Evolutionary conservation across 35 echinoderm and acorn worm species (phyloP).

Genomic region (Ophiothrix spiculata): DNA sequence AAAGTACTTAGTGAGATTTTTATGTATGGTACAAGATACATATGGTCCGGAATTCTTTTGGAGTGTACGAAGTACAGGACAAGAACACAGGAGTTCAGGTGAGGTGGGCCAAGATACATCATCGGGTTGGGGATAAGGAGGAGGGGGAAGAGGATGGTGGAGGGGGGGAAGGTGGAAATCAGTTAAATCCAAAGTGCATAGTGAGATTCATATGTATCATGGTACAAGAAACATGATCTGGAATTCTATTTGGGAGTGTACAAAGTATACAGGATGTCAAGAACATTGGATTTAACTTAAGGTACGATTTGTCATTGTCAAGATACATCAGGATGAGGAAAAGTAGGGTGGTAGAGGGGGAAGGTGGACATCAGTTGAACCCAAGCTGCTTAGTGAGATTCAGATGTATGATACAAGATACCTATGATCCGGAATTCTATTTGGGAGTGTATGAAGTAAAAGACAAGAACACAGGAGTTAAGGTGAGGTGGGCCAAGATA

Average conservation of each 20-base stretch:
- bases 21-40: slow-evolving; percentile 98
- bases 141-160: too few relatives aligned
- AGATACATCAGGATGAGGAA: too few relatives aligned
- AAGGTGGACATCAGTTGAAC: slow-evolving; percentile 78
- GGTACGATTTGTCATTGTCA: too few relatives aligned
- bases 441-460: slow-evolving; percentile 79
- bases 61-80: slow-evolving; percentile 82
- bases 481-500: too few relatives aligned
- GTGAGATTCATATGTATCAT: slow-evolving; percentile 94
- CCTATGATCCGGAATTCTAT: slow-evolving; percentile 95
- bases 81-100: slow-evolving; percentile 54
- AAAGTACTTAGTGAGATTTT: too few relatives aligned
- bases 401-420: slow-evolving; percentile 92
- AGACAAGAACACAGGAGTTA: slow-evolving; percentile 50
- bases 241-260: slow-evolving; percentile 94
- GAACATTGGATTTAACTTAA: slow-evolving; percentile 51
- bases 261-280: slow-evolving; percentile 78
- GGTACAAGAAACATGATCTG: slow-evolving; percentile 95
- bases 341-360: too few relatives aligned
- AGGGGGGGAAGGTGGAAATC: too few relatives aligned
- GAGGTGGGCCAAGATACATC: too few relatives aligned
- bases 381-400: slow-evolving; percentile 73
- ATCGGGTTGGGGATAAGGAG: too few relatives aligned
- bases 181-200: slow-evolving; percentile 74
- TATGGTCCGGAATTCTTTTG: slow-evolving; percentile 94